Conservation (phyloP, 2,888 invertebrate species). For the Erynnis tages region DNA sequence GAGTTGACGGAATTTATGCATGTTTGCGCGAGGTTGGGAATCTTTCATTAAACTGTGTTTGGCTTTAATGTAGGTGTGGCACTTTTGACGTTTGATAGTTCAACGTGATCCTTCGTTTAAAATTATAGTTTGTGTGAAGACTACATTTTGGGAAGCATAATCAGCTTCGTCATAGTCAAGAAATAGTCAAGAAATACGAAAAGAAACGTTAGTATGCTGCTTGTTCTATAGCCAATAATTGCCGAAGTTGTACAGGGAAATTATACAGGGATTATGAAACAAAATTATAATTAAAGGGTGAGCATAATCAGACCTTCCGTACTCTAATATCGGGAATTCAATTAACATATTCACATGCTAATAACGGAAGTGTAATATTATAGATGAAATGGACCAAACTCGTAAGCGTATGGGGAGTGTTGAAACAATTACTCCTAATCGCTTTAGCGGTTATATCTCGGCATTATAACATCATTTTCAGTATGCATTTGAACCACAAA, state of each 20-base stretch:
- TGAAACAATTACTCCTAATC: slow-evolving; percentile 21
- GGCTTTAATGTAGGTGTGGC: not conserved
- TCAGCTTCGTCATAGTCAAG: too few species aligned
- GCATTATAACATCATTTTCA: not conserved
- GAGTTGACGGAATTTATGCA: not conserved
- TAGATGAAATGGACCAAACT: not conserved
- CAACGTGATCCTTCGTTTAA: not conserved
- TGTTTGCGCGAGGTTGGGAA: not conserved
- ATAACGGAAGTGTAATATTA: slow-evolving; percentile 1
- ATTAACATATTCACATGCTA: not conserved
- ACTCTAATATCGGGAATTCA: too few species aligned
- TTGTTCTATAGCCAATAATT: too few species aligned
- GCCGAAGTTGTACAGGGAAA: too few species aligned
- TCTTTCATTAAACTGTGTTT: too few species aligned
- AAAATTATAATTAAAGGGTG: too few species aligned
- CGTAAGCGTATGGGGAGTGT: slow-evolving; percentile 1
- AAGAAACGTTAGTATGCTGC: too few species aligned
- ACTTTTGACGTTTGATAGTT: not conserved
- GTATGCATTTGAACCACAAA: not conserved
- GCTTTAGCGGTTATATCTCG: slow-evolving; percentile 7
- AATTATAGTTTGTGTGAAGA: too few species aligned
- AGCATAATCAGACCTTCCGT: too few species aligned
- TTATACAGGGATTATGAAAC: too few species aligned
- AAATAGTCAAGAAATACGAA: too few species aligned
- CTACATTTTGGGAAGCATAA: too few species aligned